Percentiles rank a stretch among this genome's conserved stretches.
phyloP scores from a whole-genome alignment of 2,888 invertebrate species.

The Drosophila kanekoi region DNA sequence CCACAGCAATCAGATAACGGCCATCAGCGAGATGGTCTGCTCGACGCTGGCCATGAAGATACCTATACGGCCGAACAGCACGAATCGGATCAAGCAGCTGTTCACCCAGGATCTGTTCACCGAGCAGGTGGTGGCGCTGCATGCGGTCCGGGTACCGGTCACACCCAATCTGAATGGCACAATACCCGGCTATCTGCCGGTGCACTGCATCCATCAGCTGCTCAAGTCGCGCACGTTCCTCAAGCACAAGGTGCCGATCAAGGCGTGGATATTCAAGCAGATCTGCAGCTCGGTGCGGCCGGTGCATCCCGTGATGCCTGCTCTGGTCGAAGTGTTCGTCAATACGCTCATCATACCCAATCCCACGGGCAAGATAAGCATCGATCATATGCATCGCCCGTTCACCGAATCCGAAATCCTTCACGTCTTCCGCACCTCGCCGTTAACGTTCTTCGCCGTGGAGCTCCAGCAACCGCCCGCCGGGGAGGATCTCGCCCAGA shows the following conservation, averaged over 20 bases:
- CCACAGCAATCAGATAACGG: slow-evolving; percentile 96
- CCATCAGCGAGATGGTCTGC: slow-evolving; percentile 97
- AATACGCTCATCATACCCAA: slow-evolving; percentile 93
- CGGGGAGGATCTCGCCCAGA: slow-evolving; percentile 86
- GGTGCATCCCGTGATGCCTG: slow-evolving; percentile 96
- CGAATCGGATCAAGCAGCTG: slow-evolving; percentile 95
- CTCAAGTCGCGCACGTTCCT: slow-evolving; percentile 97
- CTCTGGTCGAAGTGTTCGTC: slow-evolving; percentile 97
- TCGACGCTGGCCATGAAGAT: slow-evolving; percentile 98
- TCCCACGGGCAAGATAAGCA: slow-evolving; percentile 82
- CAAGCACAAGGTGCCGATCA: slow-evolving; percentile 97
- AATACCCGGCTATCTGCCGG: slow-evolving; percentile 96
- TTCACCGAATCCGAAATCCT: slow-evolving; percentile 95
- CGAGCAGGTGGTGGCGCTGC: slow-evolving; percentile 97
- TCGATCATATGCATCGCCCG: slow-evolving; percentile 95
- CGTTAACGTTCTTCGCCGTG: slow-evolving; percentile 63
- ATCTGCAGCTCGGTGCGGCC: slow-evolving; percentile 95
- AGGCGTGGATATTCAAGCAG: slow-evolving; percentile 98
- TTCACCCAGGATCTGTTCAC: slow-evolving; percentile 99
- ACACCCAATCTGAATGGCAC: slow-evolving; percentile 94
- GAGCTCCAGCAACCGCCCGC: slow-evolving; percentile 84
- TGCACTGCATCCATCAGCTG: slow-evolving; percentile 98
- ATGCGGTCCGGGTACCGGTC: slow-evolving; percentile 98
- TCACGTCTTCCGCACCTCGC: slow-evolving; percentile 90
- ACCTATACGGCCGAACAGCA: slow-evolving; percentile 92